phyloP scores from a whole-genome alignment of 1,140 invertebrate species.

The Drosophila burlai region DNA sequence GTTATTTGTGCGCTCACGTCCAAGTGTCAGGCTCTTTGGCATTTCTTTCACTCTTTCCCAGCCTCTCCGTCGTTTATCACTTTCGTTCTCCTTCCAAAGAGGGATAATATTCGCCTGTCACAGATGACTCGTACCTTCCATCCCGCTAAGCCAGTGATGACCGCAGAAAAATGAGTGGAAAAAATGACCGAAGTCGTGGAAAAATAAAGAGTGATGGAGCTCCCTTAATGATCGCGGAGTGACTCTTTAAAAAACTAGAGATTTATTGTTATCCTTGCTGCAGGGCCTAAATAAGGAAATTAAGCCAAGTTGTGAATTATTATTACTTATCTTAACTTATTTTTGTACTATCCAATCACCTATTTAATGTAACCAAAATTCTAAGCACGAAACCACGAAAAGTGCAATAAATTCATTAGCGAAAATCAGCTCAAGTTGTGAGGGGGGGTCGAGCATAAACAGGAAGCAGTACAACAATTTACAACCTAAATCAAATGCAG shows the following conservation, averaged over 20 bases:
- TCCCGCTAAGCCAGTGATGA: constrained; percentile 42
- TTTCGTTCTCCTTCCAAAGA: constrained; percentile 55
- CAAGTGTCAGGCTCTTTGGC: constrained; percentile 73
- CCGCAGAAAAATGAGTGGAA: constrained; percentile 55
- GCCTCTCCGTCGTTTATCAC: constrained; percentile 72
- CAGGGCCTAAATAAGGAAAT: not conserved
- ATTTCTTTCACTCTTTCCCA: constrained; percentile 25
- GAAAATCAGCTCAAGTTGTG: constrained; percentile 2
- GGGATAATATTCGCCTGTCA: constrained; percentile 67
- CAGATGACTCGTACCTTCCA: constrained; percentile 51
- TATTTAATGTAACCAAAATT: not conserved
- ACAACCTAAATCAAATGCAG: constrained; percentile 83
- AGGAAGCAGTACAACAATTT: constrained; percentile 80
- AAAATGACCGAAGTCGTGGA: constrained; percentile 14
- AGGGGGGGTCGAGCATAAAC: constrained; percentile 41
- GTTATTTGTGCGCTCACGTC: constrained; percentile 82
- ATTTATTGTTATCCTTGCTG: constrained; percentile 38
- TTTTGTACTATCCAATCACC: not conserved
- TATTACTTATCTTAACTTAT: not conserved
- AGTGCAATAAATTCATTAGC: constrained; percentile 79
- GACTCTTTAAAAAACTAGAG: constrained; percentile 33
- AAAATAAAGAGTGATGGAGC: constrained; percentile 30
- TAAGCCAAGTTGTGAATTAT: too few species aligned
- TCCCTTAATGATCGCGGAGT: constrained; percentile 57
- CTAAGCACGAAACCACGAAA: not conserved